These are phyloP conservation scores for Cassiopea andromeda DNA, from an alignment of 30 jellyfish, hydroid and myxozoan species.

Conservation along the genomic window DNA sequence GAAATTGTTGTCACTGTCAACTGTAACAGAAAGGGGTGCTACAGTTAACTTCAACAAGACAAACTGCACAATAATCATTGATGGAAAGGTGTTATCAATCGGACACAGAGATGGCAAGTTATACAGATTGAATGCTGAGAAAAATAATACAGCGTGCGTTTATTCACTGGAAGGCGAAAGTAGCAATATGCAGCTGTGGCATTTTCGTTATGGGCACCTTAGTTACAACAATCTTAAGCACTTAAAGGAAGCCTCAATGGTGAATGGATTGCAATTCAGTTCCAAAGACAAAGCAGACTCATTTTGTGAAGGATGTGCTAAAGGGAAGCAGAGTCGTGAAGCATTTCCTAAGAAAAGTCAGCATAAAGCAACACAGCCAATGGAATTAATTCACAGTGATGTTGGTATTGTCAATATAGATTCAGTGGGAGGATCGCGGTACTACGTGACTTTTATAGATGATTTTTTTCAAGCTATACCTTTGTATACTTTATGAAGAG, in stretches of 20 bases:
- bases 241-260: constrained; percentile 20
- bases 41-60: constrained; percentile 4
- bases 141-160: background rate
- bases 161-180: background rate
- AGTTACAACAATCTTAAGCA: background rate
- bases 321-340: background rate
- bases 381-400: constrained; percentile 48
- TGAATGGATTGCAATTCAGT: constrained; percentile 30
- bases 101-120: background rate
- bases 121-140: background rate
- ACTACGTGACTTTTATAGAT: constrained; percentile 1
- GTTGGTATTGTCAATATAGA: constrained; percentile 38
- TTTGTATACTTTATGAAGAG: constrained; percentile 20
- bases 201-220: background rate
- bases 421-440: constrained; percentile 52
- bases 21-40: constrained; percentile 39
- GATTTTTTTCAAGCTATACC: background rate
- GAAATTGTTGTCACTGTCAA: constrained; percentile 26
- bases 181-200: background rate
- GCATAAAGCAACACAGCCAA: constrained; percentile 3
- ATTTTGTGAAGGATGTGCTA: constrained; percentile 34
- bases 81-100: background rate
- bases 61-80: background rate
- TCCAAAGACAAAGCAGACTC: constrained; percentile 6
- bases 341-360: constrained; percentile 16